Base-by-base conservation (phyloP, 2,888 invertebrate species). In the Epiblema foenella region DNA sequence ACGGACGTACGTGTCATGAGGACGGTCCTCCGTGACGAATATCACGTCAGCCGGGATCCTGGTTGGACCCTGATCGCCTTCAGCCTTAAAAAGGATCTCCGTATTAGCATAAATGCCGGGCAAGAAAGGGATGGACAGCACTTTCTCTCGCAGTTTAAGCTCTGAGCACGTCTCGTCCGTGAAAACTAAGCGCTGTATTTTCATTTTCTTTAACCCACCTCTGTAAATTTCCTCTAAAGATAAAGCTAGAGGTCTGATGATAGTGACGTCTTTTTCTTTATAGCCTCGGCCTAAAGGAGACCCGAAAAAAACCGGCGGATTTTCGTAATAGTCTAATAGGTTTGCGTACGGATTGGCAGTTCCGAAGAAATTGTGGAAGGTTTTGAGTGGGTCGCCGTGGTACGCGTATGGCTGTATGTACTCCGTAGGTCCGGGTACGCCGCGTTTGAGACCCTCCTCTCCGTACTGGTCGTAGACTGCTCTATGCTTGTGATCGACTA, bases 381-480 rank as follows among this genome's bases (percentile, higher is more conserved):
- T 97, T 76, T 93, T 89, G 79, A 96, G 86, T 0, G 96, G 95
- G 81, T 98, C 96, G 0, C 97, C 97, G 83, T 98, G 97, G 90
- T 97, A 98, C 56, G 95, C 92, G 84, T 96, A 97, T 0, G 97
- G 96, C 68, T 95, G 95, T 76, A 96, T 95, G 84, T 94, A 96
- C 8, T 94, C 94, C 0, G 78, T 79, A 0, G 96, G 96, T 2
- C 96, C 94, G 5, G 96, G 96, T 0, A 98, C 95, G 0, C 98
- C 98, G 79, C 94, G 94, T 85, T 97, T 97, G 57, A 98, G 91
- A 0, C 98, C 98, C 80, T 96, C 96, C 87, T 98, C 98, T 0
- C 98, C 98, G 87, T 96, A 98, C 81, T 97, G 97, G 88, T 98
- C 98, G 89, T 96, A 98, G 17, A 98, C 95, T 15, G 97, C 96